Evolutionary conservation across 2,888 invertebrate genomes (phyloP).

Genomic region (Drosophila lutescens): DNA sequence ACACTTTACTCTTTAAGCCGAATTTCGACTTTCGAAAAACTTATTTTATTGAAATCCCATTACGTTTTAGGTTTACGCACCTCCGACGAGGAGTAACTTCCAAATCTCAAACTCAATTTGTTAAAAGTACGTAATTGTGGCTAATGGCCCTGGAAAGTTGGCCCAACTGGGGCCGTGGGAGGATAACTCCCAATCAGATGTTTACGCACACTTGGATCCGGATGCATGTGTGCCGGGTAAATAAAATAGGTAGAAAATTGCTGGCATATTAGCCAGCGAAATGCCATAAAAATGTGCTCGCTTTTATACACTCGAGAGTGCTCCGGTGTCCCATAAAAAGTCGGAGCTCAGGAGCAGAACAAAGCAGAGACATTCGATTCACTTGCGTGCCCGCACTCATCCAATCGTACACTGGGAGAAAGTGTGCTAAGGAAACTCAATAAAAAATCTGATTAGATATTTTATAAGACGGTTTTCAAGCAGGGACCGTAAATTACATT

Average conservation of each 20-base stretch:
- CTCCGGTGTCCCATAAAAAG: conserved; percentile 54
- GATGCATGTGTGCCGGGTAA: conserved; percentile 38
- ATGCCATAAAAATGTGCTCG: conserved; percentile 69
- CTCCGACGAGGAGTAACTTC: conserved; percentile 16
- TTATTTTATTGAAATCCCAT: conserved; percentile 38
- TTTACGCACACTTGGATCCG: conserved; percentile 35
- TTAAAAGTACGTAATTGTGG: conserved; percentile 66
- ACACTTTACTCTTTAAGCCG: not conserved
- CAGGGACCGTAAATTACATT: too few species aligned
- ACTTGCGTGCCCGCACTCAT: conserved; percentile 32
- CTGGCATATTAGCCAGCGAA: conserved; percentile 73
- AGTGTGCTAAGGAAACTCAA: not conserved
- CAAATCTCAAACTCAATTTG: conserved; percentile 64
- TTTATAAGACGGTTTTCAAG: too few species aligned
- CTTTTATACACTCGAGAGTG: conserved; percentile 72
- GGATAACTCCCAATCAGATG: conserved; percentile 55
- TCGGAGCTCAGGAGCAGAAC: conserved; percentile 15
- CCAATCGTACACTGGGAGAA: conserved; percentile 1
- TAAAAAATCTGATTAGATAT: too few species aligned
- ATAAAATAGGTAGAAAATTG: conserved; percentile 78
- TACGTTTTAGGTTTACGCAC: conserved; percentile 28
- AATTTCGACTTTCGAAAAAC: conserved; percentile 21
- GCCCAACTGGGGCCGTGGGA: conserved; percentile 12
- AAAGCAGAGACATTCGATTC: conserved; percentile 38
- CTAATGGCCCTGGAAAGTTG: conserved; percentile 59